Base-by-base conservation (phyloP, 2,888 invertebrate genomes). In the Nomada fabriciana region DNA sequence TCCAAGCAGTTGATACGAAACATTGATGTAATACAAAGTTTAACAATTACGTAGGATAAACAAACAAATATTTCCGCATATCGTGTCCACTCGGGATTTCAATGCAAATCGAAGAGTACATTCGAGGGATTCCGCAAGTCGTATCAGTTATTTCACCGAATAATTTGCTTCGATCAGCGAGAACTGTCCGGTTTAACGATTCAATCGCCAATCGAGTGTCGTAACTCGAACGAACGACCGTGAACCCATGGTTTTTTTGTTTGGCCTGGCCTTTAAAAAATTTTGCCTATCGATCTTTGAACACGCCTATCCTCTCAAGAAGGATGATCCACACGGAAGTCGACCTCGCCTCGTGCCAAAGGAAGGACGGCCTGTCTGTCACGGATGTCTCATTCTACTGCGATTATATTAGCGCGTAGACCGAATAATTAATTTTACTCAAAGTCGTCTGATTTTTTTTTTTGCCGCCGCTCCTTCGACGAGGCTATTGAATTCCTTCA, bases 201-300 rank as follows among this genome's bases (percentile, higher is more conserved):
- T 53, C 60, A 25, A 20, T 36, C 63, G 63, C 61, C 68, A 60
- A 75, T 86, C 50, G 15, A 20, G 53, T 53, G 64, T 68, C 60
- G 70, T 67, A 73, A 77, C 85, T 72, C 68, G 36, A 10, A 64
- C 64, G 53, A 61, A 23, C 60, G 86, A 76, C 84, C 89, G 65
- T 87, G 86, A 87, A 80, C 77, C 68, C 64, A 20, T 42, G 73
- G 69, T 50, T n/a, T 42, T 71, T 72, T 15, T 0, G 47, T 82
- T 72, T 55, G 5, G 10, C 29, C 7, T 13, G 69, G 59, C 72
- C 74, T 84, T 80, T 71, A 63, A 18, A 47, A 63, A 76, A 81
- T 84, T 76, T 71, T 64, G 47, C 52, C 61, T 74, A 67, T 68
- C 50, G 20, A 65, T 81, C 76, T 82, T 84, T 88, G 73, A 69